Evolutionary conservation across 2,888 invertebrate genomes (phyloP).

Genomic region (Zootermopsis nevadensis): DNA sequence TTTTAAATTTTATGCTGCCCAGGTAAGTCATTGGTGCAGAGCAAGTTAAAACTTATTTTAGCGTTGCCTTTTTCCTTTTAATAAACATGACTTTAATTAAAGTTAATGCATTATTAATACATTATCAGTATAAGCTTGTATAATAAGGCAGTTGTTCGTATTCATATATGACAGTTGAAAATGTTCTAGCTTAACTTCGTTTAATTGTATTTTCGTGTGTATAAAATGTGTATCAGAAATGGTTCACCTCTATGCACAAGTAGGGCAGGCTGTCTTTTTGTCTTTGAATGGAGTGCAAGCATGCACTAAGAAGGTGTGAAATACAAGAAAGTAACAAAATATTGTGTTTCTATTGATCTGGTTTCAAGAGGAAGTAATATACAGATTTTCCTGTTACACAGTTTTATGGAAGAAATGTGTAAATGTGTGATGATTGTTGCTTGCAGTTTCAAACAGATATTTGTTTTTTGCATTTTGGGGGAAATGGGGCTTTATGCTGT

Average conservation of each 20-base stretch:
- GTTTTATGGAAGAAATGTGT: slow-evolving; percentile 16
- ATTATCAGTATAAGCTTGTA: slow-evolving; percentile 35
- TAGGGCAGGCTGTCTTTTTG: slow-evolving; percentile 12
- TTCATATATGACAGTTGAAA: slow-evolving; percentile 30
- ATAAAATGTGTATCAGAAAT: slow-evolving; percentile 33
- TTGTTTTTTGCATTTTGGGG: slow-evolving; percentile 42
- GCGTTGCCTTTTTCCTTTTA: slow-evolving; percentile 23
- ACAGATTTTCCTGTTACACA: slow-evolving; percentile 15
- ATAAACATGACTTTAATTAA: slow-evolving; percentile 25
- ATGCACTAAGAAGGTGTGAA: slow-evolving; percentile 18
- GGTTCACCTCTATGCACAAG: slow-evolving; percentile 22
- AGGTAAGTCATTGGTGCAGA: slow-evolving; percentile 10
- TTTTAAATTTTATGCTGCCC: slow-evolving; percentile 32
- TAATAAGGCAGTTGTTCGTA: slow-evolving; percentile 24
- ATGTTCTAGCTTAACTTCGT: slow-evolving; percentile 38
- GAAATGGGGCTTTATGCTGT: slow-evolving; percentile 15
- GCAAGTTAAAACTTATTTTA: slow-evolving; percentile 25
- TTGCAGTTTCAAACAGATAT: slow-evolving; percentile 29
- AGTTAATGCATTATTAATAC: slow-evolving; percentile 29
- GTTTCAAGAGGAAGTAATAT: slow-evolving; percentile 4
- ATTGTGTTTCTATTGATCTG: slow-evolving; percentile 26
- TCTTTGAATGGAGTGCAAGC: slow-evolving; percentile 32
- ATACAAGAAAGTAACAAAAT: neutral
- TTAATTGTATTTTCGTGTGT: slow-evolving; percentile 37
- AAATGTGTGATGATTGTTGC: slow-evolving; percentile 34